A percentile compares a stretch with the other conserved stretches of the same genome.
Conservation (phyloP, 2,113 vertebrate species). For the Sinocyclocheilus grahami region DNA sequence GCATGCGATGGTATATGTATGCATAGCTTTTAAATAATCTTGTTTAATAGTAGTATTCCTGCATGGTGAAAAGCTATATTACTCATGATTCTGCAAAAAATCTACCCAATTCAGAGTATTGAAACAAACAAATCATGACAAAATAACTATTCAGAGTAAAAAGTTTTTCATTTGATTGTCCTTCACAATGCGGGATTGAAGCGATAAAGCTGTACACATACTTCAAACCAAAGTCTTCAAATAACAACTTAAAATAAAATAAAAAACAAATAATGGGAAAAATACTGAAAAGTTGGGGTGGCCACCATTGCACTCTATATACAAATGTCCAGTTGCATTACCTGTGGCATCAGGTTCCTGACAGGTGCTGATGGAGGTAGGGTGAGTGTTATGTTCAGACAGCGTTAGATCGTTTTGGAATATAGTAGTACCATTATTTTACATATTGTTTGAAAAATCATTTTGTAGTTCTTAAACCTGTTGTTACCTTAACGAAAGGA, state of each 20-base stretch:
- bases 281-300: background rate
- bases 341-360: background rate
- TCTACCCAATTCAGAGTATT: background rate
- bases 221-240: background rate
- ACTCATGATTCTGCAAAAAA: background rate
- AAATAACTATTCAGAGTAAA: background rate
- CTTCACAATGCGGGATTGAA: background rate
- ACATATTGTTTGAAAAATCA: background rate
- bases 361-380: background rate
- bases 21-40: background rate
- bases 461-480: background rate
- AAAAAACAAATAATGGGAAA: background rate
- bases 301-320: background rate
- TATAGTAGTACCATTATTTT: background rate
- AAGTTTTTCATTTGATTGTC: background rate
- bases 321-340: background rate
- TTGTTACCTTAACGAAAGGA: constrained; percentile 87
- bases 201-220: background rate
- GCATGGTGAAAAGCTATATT: background rate
- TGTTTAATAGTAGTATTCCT: too few relatives aligned
- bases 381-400: background rate
- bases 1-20: background rate
- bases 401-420: background rate
- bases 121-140: background rate
- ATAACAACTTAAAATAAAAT: background rate